These are phyloP conservation scores for Escarpia spicata DNA, from an alignment of 2,888 invertebrate genomes.

Conservation along the genomic window DNA sequence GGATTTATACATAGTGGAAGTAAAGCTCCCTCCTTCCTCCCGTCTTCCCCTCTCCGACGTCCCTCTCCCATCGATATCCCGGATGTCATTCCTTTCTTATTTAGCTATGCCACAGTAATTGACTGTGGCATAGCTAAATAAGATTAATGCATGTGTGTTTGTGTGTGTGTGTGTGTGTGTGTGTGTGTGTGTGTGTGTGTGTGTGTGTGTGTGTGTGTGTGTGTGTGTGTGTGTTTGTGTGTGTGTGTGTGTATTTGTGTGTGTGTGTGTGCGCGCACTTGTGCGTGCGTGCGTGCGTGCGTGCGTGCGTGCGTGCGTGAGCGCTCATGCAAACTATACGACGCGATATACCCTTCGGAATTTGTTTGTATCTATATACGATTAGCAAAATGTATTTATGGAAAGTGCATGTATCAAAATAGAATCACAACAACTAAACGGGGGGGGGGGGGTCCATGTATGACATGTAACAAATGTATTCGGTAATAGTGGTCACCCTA, in stretches of 20 bases:
- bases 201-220: too few relatives aligned
- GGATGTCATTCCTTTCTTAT: neutral
- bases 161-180: too few relatives aligned
- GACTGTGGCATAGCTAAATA: neutral
- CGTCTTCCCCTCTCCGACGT: neutral
- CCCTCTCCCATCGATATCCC: neutral
- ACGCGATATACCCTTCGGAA: neutral
- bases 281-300: neutral
- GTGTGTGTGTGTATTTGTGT: too few relatives aligned
- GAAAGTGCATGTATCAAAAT: neutral
- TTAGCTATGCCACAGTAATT: neutral
- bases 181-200: too few relatives aligned
- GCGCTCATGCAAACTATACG: neutral
- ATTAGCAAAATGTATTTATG: neutral
- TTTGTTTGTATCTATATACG: neutral
- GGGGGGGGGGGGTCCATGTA: neutral
- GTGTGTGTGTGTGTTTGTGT: too few relatives aligned
- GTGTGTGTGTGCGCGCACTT: too few relatives aligned
- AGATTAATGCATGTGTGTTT: neutral
- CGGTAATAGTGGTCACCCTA: neutral
- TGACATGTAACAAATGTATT: neutral
- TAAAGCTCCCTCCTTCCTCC: neutral
- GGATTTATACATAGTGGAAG: too few relatives aligned
- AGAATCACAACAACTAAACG: neutral
- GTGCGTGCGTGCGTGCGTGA: neutral